Percentiles rank a stretch among this genome's conserved stretches.
These are phyloP conservation scores for Rhinophrynus dorsalis DNA, from an alignment of 2,797 vertebrate genomes.

Conservation along the genomic window DNA sequence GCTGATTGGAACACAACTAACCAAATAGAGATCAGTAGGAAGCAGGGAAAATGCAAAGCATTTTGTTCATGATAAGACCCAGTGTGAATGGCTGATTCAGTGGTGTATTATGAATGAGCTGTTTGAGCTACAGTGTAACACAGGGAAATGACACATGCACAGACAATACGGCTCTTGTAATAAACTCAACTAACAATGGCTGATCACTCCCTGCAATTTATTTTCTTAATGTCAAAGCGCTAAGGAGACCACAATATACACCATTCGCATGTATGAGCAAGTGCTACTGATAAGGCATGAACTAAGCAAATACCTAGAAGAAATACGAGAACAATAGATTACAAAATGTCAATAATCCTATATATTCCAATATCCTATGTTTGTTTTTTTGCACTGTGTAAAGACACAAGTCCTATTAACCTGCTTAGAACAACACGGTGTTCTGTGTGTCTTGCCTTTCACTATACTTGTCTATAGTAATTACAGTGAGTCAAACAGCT, in stretches of 20 bases:
- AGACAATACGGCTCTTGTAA: constrained; percentile 1
- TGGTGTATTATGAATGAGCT: not conserved
- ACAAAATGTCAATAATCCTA: constrained; percentile 43
- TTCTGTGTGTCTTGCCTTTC: not conserved
- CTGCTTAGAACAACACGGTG: not conserved
- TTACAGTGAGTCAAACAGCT: constrained; percentile 23
- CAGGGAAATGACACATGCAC: not conserved
- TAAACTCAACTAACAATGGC: not conserved
- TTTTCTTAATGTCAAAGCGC: not conserved
- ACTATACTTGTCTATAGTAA: not conserved
- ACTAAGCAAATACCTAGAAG: constrained; percentile 27
- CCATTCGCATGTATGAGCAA: constrained; percentile 23
- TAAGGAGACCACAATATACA: not conserved
- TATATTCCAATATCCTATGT: constrained; percentile 44
- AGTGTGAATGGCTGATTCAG: not conserved
- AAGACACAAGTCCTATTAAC: constrained; percentile 18
- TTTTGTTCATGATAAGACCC: not conserved
- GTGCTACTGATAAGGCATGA: constrained; percentile 31
- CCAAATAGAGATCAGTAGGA: not conserved
- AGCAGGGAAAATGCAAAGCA: not conserved
- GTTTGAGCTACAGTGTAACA: not conserved
- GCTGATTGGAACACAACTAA: not conserved
- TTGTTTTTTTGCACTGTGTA: constrained; percentile 15
- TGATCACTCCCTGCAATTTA: not conserved
- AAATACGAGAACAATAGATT: constrained; percentile 31